A percentile compares a stretch with the other conserved stretches of the same genome.
Conservation (phyloP, 2,797 vertebrate genomes). For the Meda fulgida region DNA sequence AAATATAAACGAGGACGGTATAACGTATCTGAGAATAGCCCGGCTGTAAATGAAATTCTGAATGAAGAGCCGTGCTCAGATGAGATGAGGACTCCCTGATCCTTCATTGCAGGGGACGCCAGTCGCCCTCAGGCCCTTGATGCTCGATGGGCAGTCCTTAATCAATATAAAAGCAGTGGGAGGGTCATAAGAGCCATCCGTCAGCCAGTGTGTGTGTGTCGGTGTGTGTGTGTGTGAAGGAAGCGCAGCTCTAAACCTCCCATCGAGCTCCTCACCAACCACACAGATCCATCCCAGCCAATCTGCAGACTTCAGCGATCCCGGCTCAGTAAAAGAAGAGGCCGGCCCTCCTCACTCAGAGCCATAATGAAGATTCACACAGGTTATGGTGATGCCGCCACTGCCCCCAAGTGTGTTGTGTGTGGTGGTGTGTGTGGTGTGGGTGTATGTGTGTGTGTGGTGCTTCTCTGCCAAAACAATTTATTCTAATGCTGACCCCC, state of each 20-base stretch:
- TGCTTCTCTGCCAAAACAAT: constrained; percentile 62
- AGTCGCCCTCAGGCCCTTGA: constrained; percentile 31
- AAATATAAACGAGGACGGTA: background rate
- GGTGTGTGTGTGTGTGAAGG: too few relatives aligned
- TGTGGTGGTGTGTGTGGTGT: constrained; percentile 50
- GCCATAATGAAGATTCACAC: constrained; percentile 63
- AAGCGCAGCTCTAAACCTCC: constrained; percentile 46
- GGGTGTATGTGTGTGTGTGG: constrained; percentile 49
- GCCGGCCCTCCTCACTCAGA: constrained; percentile 43
- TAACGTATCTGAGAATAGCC: background rate
- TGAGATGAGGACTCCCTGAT: constrained; percentile 28
- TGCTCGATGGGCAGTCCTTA: constrained; percentile 45
- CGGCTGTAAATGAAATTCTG: background rate
- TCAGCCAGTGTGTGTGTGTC: constrained; percentile 34
- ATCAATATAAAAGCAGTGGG: constrained; percentile 59
- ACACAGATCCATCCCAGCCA: constrained; percentile 51
- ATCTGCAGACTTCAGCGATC: constrained; percentile 60
- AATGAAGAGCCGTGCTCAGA: constrained; percentile 27
- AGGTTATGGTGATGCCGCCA: constrained; percentile 56
- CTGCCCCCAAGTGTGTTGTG: constrained; percentile 52
- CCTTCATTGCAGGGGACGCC: constrained; percentile 42
- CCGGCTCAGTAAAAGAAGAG: constrained; percentile 49
- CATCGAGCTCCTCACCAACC: constrained; percentile 39
- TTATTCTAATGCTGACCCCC: constrained; percentile 65
- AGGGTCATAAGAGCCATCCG: constrained; percentile 36